phyloP scores from a whole-genome alignment of 2,113 vertebrate species.

The Phocoena phocoena region DNA sequence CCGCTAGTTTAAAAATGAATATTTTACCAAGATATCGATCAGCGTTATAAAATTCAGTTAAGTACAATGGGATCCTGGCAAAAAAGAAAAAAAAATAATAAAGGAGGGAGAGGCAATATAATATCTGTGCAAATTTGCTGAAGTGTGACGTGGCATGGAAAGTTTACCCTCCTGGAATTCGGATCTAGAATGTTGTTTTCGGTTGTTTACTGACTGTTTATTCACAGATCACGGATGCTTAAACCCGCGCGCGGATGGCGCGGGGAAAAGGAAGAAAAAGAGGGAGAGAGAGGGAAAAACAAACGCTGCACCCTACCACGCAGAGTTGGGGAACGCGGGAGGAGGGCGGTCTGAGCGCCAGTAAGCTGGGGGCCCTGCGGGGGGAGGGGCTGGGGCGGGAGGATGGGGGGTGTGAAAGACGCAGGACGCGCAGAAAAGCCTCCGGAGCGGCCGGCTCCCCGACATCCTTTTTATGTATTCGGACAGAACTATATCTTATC shows the following conservation, averaged over 20 bases:
- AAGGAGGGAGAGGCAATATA: conserved; percentile 91
- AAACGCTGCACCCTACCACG: neutral
- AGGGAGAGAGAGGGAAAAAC: neutral
- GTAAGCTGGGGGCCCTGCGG: neutral
- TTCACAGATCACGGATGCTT: conserved; percentile 93
- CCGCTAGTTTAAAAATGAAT: conserved; percentile 98
- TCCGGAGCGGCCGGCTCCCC: conserved; percentile 32
- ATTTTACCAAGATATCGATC: conserved; percentile 99
- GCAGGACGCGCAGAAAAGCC: conserved; percentile 2
- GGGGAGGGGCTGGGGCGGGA: neutral
- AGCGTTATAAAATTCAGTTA: conserved; percentile 97
- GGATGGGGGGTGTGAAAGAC: neutral
- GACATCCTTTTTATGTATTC: conserved; percentile 79
- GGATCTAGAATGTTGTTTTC: conserved; percentile 86
- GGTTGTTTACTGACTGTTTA: conserved; percentile 96
- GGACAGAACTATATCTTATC: conserved; percentile 87
- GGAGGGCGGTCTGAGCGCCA: neutral
- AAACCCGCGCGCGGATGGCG: conserved; percentile 83
- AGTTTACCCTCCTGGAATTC: conserved; percentile 97
- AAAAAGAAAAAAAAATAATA: conserved; percentile 77
- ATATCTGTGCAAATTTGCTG: conserved; percentile 98
- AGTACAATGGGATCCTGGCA: conserved; percentile 91
- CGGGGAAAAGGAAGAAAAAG: conserved; percentile 16
- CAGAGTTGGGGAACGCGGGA: neutral
- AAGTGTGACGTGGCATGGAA: conserved; percentile 91